A percentile compares a stretch with the other conserved stretches of the same genome.
Evolutionary conservation across 2,888 invertebrate species (phyloP).

Genomic region (Acholoe squamosa): DNA sequence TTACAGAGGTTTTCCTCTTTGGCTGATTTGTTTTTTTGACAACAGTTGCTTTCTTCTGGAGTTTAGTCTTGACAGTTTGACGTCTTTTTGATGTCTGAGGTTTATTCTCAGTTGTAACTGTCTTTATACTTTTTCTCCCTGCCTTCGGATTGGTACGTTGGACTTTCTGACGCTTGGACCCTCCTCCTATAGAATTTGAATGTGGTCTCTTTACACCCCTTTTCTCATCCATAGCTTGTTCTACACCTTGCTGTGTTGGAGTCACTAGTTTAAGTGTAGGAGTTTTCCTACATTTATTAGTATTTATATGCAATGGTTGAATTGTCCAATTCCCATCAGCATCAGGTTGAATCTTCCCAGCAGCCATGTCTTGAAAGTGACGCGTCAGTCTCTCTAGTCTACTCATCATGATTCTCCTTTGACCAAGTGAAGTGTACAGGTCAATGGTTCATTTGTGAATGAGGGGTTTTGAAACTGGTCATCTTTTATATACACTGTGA

Average conservation of each 20-base stretch:
- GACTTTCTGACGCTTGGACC: neutral
- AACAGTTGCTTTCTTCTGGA: too few species aligned
- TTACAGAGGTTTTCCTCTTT: neutral
- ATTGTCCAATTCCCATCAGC: neutral
- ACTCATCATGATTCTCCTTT: neutral
- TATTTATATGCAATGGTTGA: too few species aligned
- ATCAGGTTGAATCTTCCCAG: neutral
- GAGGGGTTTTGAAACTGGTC: neutral
- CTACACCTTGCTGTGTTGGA: slow-evolving; percentile 30
- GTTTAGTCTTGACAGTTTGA: neutral
- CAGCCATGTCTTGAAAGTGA: slow-evolving; percentile 3
- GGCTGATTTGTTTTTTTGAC: too few species aligned
- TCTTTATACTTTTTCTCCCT: neutral
- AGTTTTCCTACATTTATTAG: neutral
- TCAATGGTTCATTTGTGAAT: neutral
- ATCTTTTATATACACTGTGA: neutral
- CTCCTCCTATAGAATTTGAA: too few species aligned
- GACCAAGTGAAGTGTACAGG: slow-evolving; percentile 41
- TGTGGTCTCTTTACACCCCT: neutral
- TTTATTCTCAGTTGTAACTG: neutral
- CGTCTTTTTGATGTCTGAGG: neutral
- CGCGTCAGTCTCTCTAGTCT: neutral
- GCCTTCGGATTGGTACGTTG: neutral
- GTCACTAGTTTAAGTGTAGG: neutral
- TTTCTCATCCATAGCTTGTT: neutral